Evolutionary conservation across 2,888 invertebrate species (phyloP).

Genomic region (Aleiodes testaceus): DNA sequence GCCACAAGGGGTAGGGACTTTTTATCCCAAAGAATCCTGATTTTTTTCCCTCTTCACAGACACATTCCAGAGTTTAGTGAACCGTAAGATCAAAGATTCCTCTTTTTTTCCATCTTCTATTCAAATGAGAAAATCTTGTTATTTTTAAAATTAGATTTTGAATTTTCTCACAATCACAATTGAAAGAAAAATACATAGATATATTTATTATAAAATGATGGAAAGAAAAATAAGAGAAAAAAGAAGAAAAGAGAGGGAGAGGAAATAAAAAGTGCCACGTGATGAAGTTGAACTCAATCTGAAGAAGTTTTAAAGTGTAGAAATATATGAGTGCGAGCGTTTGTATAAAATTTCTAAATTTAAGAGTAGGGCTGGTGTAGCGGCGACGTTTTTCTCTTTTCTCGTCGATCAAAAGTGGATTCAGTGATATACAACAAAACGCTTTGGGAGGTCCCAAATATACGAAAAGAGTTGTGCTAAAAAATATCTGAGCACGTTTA

Average conservation of each 20-base stretch:
- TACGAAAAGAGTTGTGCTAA: constrained; percentile 39
- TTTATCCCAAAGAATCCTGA: constrained; percentile 27
- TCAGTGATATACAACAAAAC: constrained; percentile 44
- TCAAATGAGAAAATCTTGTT: constrained; percentile 21
- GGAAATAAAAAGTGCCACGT: constrained; percentile 38
- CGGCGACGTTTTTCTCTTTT: constrained; percentile 31
- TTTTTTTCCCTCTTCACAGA: constrained; percentile 5
- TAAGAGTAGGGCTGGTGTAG: constrained; percentile 58
- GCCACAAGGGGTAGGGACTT: constrained; percentile 31
- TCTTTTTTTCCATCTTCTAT: constrained; percentile 21
- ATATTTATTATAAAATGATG: constrained; percentile 13
- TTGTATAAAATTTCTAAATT: constrained; percentile 63
- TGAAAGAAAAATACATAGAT: constrained; percentile 2
- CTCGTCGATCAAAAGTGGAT: constrained; percentile 40
- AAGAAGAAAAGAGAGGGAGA: constrained; percentile 2
- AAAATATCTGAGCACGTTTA: constrained; percentile 36
- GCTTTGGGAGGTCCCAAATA: constrained; percentile 43
- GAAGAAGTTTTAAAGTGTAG: constrained; percentile 33
- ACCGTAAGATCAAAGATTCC: constrained; percentile 26
- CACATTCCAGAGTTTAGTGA: constrained; percentile 20
- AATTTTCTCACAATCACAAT: constrained; percentile 10
- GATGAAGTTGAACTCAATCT: constrained; percentile 1
- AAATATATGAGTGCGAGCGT: constrained; percentile 47
- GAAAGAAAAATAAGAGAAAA: constrained; percentile 1
- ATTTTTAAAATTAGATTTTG: constrained; percentile 15